phyloP scores from a whole-genome alignment of 2,113 vertebrate species.

The Siphamia tubifer region DNA sequence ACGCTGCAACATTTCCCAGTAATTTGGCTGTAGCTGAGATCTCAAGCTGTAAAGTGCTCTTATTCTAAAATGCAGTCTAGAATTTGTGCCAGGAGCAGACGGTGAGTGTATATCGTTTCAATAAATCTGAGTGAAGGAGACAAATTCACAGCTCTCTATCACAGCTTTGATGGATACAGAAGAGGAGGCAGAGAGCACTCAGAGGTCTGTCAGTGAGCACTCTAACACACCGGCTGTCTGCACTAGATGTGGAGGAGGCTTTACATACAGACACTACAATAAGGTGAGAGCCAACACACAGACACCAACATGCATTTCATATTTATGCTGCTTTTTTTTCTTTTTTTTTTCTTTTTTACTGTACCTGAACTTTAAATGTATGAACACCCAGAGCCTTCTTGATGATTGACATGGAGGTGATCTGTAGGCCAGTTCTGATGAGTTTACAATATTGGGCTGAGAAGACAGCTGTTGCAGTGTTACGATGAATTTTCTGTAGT shows the following conservation, averaged over 20 bases:
- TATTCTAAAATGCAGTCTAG: conserved; percentile 36
- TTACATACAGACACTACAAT: background rate
- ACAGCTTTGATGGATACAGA: conserved; percentile 51
- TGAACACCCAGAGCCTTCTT: background rate
- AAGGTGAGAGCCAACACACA: background rate
- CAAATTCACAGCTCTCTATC: conserved; percentile 55
- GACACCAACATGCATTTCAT: background rate
- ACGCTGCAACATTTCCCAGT: conserved; percentile 6
- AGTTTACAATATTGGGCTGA: background rate
- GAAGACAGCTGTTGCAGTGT: background rate
- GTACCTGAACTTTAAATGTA: conserved; percentile 1
- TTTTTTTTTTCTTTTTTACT: no score
- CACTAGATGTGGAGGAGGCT: conserved; percentile 4
- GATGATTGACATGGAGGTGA: conserved; percentile 39
- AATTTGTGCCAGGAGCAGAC: conserved; percentile 44
- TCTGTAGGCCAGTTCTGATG: conserved; percentile 32
- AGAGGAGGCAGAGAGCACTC: conserved; percentile 45
- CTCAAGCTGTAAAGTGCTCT: conserved; percentile 22
- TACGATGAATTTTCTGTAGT: background rate
- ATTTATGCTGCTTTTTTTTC: no score
- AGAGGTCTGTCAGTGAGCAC: conserved; percentile 34
- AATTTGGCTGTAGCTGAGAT: conserved; percentile 2
- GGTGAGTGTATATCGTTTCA: conserved; percentile 60
- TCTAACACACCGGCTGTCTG: conserved; percentile 55
- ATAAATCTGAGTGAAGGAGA: conserved; percentile 65